These are phyloP conservation scores for Melanotaenia boesemani DNA, from an alignment of 2,797 vertebrate species.

Conservation along the genomic window DNA sequence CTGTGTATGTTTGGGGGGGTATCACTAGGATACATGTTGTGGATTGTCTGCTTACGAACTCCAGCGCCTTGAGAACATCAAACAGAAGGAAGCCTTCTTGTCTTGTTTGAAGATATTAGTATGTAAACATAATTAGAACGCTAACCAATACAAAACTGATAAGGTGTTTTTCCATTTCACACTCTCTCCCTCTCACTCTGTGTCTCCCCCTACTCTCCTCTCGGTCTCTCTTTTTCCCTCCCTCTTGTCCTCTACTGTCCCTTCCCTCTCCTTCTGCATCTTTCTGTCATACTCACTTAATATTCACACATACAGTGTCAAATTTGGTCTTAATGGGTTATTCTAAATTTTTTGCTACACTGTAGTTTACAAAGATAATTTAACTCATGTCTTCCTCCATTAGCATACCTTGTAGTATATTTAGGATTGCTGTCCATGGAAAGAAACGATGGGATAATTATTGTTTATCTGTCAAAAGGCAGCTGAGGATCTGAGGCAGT, in stretches of 20 bases:
- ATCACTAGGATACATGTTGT: slow-evolving; percentile 8
- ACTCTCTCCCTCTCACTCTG: too few relatives aligned
- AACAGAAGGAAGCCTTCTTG: background rate
- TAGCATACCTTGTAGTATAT: slow-evolving; percentile 3
- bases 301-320: background rate
- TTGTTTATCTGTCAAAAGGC: slow-evolving; percentile 43
- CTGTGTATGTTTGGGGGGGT: background rate
- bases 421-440: background rate
- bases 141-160: background rate
- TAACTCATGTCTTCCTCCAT: background rate
- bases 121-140: background rate
- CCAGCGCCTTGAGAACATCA: slow-evolving; percentile 1
- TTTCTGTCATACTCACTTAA: background rate
- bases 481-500: slow-evolving; percentile 41
- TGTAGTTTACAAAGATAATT: slow-evolving; percentile 3
- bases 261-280: background rate
- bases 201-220: background rate
- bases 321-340: background rate
- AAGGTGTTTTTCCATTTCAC: too few relatives aligned
- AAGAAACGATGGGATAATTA: background rate
- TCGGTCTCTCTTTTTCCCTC: too few relatives aligned
- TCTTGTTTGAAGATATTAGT: slow-evolving; percentile 1
- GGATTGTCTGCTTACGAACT: slow-evolving; percentile 78
- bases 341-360: background rate
- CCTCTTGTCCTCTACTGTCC: too few relatives aligned